Evolutionary conservation across 2,113 vertebrate genomes (phyloP).

Genomic region (Sarotherodon lohbergeri): DNA sequence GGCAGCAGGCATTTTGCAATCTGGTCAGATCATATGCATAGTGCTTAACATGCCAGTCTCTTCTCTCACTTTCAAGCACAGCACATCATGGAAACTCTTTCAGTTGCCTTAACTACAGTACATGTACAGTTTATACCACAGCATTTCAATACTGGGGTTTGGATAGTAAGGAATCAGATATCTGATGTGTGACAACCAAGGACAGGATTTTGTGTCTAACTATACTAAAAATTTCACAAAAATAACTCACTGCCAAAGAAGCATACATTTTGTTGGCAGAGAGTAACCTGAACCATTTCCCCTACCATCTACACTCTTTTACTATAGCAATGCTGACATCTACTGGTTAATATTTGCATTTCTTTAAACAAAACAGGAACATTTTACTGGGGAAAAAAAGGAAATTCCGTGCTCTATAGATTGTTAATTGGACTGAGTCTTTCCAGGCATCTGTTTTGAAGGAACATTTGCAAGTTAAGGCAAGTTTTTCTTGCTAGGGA

Average conservation of each 20-base stretch:
- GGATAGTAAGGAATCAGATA: neutral
- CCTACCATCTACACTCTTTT: neutral
- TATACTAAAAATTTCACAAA: neutral
- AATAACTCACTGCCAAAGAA: neutral
- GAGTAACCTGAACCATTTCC: neutral
- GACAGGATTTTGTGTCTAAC: neutral
- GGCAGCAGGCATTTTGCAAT: neutral
- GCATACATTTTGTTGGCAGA: neutral
- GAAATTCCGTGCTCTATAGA: neutral
- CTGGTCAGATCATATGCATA: neutral
- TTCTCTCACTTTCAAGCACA: neutral
- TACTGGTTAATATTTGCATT: neutral
- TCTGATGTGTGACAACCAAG: neutral
- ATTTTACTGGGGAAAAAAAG: neutral
- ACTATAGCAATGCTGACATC: constrained; percentile 26
- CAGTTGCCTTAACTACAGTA: neutral
- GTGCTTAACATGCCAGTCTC: neutral
- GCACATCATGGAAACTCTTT: neutral
- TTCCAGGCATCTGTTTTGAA: neutral
- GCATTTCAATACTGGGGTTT: neutral
- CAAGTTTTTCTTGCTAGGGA: neutral
- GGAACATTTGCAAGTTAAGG: neutral
- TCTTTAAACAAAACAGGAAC: neutral
- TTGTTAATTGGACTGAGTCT: neutral
- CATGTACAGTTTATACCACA: neutral